Evolutionary conservation across 2,113 vertebrate genomes (phyloP), one percentile per base, ranked within the genome.

Genomic region (Miniopterus natalensis): DNA sequence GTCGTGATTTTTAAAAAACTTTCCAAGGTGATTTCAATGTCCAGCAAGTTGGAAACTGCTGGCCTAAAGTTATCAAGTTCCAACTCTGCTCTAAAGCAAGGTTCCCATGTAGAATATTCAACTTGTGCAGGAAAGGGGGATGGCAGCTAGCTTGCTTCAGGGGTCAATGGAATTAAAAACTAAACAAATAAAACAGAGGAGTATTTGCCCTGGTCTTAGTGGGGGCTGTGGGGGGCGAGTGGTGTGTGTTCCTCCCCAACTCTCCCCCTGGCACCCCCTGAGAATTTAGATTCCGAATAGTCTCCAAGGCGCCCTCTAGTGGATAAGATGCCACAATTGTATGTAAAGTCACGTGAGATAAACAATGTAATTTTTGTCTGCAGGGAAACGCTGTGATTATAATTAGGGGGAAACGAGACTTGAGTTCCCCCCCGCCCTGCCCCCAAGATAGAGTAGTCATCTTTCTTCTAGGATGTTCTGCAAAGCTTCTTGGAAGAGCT

Each of bases 11-110:
- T 78, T 53, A 21, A 29, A 65, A 79, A 36, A 36, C 36, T 36
- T 75, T 40, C 88, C 40, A 20, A n/a, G 59, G 51, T 86, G 68
- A 84, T 86, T 93, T 87, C 31, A 47, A 6, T 55, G 57, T 36
- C 20, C 25, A 89, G n/a, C 27, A 57, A 86, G 8, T 86, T 92
- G 94, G 63, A 93, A 97, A 59, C 27, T 57, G 49, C 45, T 36
- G 40, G 65, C 70, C 42, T 78, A 18, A 83, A 68, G 66, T 95
- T 36, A 36, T 36, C 77, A 84, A 79, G 31, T 70, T 92, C 78
- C 31, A 79, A 73, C 78, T 86, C 36, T 83, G 55, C 68, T 27
- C 21, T 42, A 42, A 63, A 61, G 55, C 53, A 77, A 53, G 77
- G 6, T 70, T 74, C 77, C 40, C 45, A 8, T 0, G 20, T 45